A percentile compares a stretch with the other conserved stretches of the same genome.
Conservation (phyloP, 2,888 invertebrate genomes). For the Napeogenes inachia region DNA sequence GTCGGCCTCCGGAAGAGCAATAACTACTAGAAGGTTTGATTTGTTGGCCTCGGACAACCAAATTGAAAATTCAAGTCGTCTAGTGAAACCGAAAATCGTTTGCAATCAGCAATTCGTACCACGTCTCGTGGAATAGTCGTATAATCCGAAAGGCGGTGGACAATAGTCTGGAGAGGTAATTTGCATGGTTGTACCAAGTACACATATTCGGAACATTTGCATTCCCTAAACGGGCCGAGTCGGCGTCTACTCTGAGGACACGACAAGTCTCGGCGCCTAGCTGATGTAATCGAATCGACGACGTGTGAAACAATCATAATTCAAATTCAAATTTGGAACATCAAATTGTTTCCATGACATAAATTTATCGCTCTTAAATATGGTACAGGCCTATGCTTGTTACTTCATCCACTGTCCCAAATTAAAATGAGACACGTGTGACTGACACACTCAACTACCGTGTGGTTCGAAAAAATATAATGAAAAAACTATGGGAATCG, state of each 20-base stretch:
- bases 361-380: slow-evolving; percentile 50
- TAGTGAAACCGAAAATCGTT: slow-evolving; percentile 60
- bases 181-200: slow-evolving; percentile 60
- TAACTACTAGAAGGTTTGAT: slow-evolving; percentile 29
- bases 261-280: slow-evolving; percentile 45
- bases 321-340: slow-evolving; percentile 62
- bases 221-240: slow-evolving; percentile 59
- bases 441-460: slow-evolving; percentile 44
- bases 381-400: slow-evolving; percentile 35
- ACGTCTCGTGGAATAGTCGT: slow-evolving; percentile 53
- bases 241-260: slow-evolving; percentile 47
- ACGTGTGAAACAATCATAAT: slow-evolving; percentile 50
- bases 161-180: slow-evolving; percentile 68
- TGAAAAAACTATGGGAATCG: slow-evolving; percentile 47
- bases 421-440: slow-evolving; percentile 56
- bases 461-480: slow-evolving; percentile 28
- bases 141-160: slow-evolving; percentile 68
- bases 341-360: slow-evolving; percentile 53
- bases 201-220: slow-evolving; percentile 66
- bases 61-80: slow-evolving; percentile 42
- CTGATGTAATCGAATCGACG: slow-evolving; percentile 64
- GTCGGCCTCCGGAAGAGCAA: slow-evolving; percentile 30
- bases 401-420: slow-evolving; percentile 40
- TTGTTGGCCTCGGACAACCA: slow-evolving; percentile 42
- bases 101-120: slow-evolving; percentile 59